Evolutionary conservation across 1,140 invertebrate genomes (phyloP).

Genomic region (Aphaenogaster ashmeadi): DNA sequence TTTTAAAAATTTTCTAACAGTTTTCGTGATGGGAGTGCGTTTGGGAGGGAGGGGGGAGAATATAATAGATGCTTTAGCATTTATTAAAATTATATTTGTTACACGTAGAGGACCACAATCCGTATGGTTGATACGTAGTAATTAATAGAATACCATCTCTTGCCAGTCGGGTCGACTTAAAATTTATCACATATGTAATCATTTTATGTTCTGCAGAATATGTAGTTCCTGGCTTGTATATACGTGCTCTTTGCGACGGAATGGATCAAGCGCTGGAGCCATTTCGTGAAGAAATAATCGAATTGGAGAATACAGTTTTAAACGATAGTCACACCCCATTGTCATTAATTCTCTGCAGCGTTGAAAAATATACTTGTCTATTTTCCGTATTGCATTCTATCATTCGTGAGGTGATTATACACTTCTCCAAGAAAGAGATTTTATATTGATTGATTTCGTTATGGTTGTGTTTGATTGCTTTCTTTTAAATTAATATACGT

Average conservation of each 20-base stretch:
- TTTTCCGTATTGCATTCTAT: conserved; percentile 88
- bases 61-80: no score
- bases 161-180: no score
- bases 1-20: no score
- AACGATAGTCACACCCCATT: conserved; percentile 87
- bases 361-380: conserved; percentile 87
- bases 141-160: no score
- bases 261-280: conserved; percentile 88
- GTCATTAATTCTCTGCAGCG: conserved; percentile 86
- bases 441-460: not conserved
- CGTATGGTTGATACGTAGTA: no score
- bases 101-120: no score
- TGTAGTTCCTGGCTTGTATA: conserved; percentile 86
- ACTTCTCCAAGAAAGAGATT: conserved; percentile 8
- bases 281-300: conserved; percentile 88
- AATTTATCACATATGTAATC: no score
- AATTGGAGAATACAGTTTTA: conserved; percentile 87
- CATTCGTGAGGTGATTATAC: conserved; percentile 85
- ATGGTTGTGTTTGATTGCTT: not conserved
- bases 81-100: no score
- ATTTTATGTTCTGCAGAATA: conserved; percentile 64
- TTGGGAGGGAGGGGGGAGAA: no score
- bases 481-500: not conserved
- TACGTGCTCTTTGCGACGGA: conserved; percentile 89
- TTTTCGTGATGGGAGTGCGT: no score